Evolutionary conservation across 2,888 invertebrate species (phyloP), one percentile per base, ranked within the genome.

Genomic region (Deroplatys truncata): DNA sequence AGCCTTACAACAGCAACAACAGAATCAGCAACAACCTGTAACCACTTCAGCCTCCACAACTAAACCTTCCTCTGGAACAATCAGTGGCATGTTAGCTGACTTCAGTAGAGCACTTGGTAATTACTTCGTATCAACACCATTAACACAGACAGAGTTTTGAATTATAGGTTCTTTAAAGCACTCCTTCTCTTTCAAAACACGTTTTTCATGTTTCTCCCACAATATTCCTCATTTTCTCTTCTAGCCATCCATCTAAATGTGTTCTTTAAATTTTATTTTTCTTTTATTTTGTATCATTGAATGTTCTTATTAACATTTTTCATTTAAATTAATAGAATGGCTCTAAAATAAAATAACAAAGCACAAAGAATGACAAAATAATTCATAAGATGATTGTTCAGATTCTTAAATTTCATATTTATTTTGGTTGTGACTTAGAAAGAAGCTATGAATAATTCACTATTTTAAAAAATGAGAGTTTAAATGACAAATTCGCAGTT

Each of bases 91-190:
- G 92, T 91, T 94, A 82, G 93, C 94, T 13, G 94, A 94, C 91
- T 94, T 94, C 91, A 94, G 93, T 90, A 92, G 93, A 91, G 94
- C 94, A 28, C 92, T 94, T 91, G 94, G 94, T 93, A 92, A 91
- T 91, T 89, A 25, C 13, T 25, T 35, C 84, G 20, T 84, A 85
- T 25, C 20, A 72, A 20, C 5, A 20, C 5, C 56, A 72, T 72
- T 72, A 72, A 20, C 56, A 72, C 25, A 25, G 20, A 15, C 16
- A 56, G 2, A 16, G 56, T 20, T 20, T 25, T 56, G 16, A 56
- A 16, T 2, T 56, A 56, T 56, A 16, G 20, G 16, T 56, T 3
- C 49, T 72, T 25, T 25, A 72, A 20, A 72, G 20, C 56, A 72
- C 20, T 4, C 20, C 25, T 72, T 72, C 20, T 72, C 56, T 72